Base-by-base conservation (phyloP, 2,113 vertebrate genomes). In the Arizona elegans region DNA sequence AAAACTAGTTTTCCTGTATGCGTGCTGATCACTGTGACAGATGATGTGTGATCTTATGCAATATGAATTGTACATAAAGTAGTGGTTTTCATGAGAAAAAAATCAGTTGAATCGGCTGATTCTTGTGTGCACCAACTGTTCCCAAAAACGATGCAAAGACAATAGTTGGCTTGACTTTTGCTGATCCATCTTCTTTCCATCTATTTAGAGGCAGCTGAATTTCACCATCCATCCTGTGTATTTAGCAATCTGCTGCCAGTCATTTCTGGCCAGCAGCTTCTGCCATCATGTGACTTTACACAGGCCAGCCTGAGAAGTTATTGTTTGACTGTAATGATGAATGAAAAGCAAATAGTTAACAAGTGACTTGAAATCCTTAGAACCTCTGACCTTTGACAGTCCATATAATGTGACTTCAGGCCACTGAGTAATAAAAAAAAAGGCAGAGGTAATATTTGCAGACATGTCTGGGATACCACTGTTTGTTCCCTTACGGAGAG, bases 281-380 rank as follows among this genome's bases (percentile, higher is more conserved):
- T 91, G 92, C 65, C 55, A 58, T 92, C 89, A 23, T 86, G 92
- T 23, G 90, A 96, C 93, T 97, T 87, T 96, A 97, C 96, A 96
- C 96, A 96, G 96, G 96, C 91, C 65, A 95, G 54, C 93, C 59
- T 29, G 93, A 96, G 96, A 94, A 96, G 97, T 97, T 97, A 97
- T 86, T 96, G 92, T 97, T 98, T 97, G 95, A 97, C 97, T 93
- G 87, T 88, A 90, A 95, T 26, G 59, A 94, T 93, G 95, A 95
- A 95, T 91, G 92, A 97, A 96, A 96, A 96, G 95, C 97, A 97
- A 97, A 96, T 96, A 95, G 96, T 97, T 98, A 98, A 97, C 94
- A 96, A 96, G 94, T 96, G 95, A 95, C 96, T 90, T 90, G 88
- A 54, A 93, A 29, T 92, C 93, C 94, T 92, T 92, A 50, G 95